Conservation (phyloP, 2,797 vertebrate species). For the Cossypha caffra region DNA sequence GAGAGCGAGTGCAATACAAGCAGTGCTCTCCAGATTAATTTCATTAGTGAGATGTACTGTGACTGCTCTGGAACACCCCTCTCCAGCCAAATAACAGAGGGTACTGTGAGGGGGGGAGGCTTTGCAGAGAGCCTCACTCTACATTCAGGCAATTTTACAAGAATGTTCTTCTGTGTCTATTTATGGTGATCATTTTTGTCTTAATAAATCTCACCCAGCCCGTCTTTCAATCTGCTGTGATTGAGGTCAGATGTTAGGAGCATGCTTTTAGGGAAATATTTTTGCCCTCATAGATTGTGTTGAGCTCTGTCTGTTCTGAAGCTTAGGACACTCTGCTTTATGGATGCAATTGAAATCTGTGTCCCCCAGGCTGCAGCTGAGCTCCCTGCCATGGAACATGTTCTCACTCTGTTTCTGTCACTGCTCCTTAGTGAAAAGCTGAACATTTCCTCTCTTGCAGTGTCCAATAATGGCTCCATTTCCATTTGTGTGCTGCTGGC, state of each 20-base stretch:
- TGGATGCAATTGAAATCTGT: neutral
- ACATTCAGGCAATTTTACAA: neutral
- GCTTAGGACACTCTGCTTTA: neutral
- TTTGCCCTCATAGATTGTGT: neutral
- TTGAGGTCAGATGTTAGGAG: neutral
- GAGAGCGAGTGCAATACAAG: neutral
- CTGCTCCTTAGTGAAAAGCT: neutral
- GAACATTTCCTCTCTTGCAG: neutral
- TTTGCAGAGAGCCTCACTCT: neutral
- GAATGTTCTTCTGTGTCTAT: neutral
- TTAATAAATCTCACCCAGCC: neutral
- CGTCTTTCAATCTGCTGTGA: neutral
- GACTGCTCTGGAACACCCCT: neutral
- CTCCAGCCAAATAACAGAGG: neutral
- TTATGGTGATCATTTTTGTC: neutral
- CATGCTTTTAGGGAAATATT: neutral
- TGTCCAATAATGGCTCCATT: neutral
- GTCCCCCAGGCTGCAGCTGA: neutral
- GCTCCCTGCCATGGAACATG: neutral
- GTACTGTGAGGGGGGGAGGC: neutral
- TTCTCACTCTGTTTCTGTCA: neutral
- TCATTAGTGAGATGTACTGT: neutral
- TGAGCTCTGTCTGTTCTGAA: neutral
- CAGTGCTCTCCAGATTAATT: neutral
- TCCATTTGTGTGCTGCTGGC: neutral